Percentiles rank a stretch among this genome's conserved stretches.
Evolutionary conservation across 2,888 invertebrate genomes (phyloP).

Genomic region (Protonemura montana): DNA sequence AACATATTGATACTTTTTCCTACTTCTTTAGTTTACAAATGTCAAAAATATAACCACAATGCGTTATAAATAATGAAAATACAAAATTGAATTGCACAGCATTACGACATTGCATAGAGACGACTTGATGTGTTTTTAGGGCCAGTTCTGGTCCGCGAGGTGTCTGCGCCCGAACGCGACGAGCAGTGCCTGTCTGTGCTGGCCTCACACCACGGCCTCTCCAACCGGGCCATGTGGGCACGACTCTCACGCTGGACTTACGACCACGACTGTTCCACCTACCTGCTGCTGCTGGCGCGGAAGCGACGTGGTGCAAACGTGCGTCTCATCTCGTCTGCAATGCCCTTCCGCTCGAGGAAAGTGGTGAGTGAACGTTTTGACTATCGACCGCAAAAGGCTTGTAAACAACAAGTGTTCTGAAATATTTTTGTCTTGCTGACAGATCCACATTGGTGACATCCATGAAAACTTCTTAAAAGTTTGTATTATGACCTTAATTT

Average conservation of each 20-base stretch:
- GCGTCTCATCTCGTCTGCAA: slow-evolving; percentile 52
- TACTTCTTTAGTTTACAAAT: no score
- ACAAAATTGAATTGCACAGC: no score
- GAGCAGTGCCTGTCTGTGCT: slow-evolving; percentile 57
- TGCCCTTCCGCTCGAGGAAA: neutral
- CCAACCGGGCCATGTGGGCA: slow-evolving; percentile 61
- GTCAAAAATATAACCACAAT: no score
- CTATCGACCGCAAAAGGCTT: no score
- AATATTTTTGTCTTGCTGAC: no score
- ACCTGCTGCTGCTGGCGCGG: slow-evolving; percentile 70
- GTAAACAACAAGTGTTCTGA: no score
- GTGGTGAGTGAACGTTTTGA: slow-evolving; percentile 8
- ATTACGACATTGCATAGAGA: no score
- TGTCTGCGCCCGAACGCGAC: slow-evolving; percentile 54
- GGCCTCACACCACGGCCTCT: slow-evolving; percentile 56
- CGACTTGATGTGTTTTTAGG: neutral
- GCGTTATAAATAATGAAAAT: no score
- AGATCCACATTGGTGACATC: no score
- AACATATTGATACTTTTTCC: no score
- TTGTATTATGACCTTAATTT: no score
- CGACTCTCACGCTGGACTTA: slow-evolving; percentile 66
- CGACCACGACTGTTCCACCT: slow-evolving; percentile 78
- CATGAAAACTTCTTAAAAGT: no score
- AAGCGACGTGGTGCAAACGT: slow-evolving; percentile 66
- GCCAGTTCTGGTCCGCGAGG: neutral